phyloP scores from a whole-genome alignment of 2,797 vertebrate species.

The Sebastes trivittatus region DNA sequence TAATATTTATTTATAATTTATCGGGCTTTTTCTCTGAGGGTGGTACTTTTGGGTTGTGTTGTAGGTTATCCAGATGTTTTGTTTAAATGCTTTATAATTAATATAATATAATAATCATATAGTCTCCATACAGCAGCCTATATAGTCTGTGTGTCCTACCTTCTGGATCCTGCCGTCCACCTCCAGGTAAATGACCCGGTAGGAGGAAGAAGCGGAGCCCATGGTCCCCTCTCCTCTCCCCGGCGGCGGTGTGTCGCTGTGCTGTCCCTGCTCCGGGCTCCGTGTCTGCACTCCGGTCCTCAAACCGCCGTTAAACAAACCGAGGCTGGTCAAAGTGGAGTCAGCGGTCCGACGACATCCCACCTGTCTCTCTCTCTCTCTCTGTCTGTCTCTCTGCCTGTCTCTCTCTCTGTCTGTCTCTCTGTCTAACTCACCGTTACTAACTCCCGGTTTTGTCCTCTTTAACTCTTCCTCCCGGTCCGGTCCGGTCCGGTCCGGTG shows the following conservation, averaged over 20 bases:
- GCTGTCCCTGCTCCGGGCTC: background rate
- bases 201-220: slow-evolving; percentile 81
- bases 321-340: background rate
- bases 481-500: no score
- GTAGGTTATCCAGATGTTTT: no score
- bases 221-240: slow-evolving; percentile 49
- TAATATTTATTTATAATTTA: no score
- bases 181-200: slow-evolving; percentile 81
- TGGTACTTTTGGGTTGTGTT: no score
- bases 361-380: background rate
- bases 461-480: background rate
- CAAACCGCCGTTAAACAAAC: background rate
- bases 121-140: no score
- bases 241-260: background rate
- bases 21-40: no score
- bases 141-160: slow-evolving; percentile 49
- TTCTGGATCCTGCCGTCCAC: slow-evolving; percentile 81
- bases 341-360: slow-evolving; percentile 39
- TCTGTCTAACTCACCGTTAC: background rate
- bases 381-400: no score
- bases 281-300: background rate
- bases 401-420: background rate
- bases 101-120: no score
- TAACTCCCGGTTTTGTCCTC: background rate
- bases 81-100: no score